Conservation (phyloP, 2,888 invertebrate species). For the Hyposoter dolosus region DNA sequence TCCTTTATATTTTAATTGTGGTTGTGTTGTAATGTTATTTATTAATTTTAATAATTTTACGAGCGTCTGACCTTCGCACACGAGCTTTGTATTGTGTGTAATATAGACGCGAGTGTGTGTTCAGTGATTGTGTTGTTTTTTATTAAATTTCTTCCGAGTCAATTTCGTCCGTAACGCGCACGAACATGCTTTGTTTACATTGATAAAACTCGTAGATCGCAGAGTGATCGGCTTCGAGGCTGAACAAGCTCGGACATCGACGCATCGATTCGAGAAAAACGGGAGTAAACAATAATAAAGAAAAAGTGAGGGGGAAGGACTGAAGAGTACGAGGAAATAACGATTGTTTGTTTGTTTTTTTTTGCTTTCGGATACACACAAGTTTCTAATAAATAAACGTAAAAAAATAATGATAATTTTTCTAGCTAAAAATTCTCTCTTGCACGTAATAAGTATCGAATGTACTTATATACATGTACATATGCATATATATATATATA, state of each 20-base stretch:
- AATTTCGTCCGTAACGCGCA: slow-evolving; percentile 45
- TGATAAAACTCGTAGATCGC: slow-evolving; percentile 64
- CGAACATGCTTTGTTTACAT: slow-evolving; percentile 57
- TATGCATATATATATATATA: slow-evolving; percentile 1
- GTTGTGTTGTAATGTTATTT: slow-evolving; percentile 19
- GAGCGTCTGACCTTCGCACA: slow-evolving; percentile 37
- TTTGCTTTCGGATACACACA: slow-evolving; percentile 72
- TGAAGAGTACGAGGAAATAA: slow-evolving; percentile 16
- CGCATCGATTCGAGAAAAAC: slow-evolving; percentile 10
- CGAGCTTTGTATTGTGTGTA: slow-evolving; percentile 35
- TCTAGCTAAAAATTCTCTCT: slow-evolving; percentile 66
- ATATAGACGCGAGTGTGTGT: slow-evolving; percentile 8
- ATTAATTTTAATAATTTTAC: slow-evolving; percentile 35
- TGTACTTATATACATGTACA: slow-evolving; percentile 51
- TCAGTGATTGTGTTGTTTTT: slow-evolving; percentile 21
- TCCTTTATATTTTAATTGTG: slow-evolving; percentile 14
- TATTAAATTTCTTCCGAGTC: slow-evolving; percentile 5
- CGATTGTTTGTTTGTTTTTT: slow-evolving; percentile 29
- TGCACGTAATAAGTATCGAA: slow-evolving; percentile 60
- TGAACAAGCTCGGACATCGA: slow-evolving; percentile 42
- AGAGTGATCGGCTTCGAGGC: slow-evolving; percentile 37
- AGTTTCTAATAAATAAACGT: slow-evolving; percentile 67
- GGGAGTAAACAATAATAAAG: background rate
- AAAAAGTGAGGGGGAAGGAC: background rate
- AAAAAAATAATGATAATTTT: slow-evolving; percentile 69